A percentile compares a stretch with the other conserved stretches of the same genome.
These are phyloP conservation scores for Tipula unca DNA, from an alignment of 2,888 invertebrate species.

Conservation along the genomic window DNA sequence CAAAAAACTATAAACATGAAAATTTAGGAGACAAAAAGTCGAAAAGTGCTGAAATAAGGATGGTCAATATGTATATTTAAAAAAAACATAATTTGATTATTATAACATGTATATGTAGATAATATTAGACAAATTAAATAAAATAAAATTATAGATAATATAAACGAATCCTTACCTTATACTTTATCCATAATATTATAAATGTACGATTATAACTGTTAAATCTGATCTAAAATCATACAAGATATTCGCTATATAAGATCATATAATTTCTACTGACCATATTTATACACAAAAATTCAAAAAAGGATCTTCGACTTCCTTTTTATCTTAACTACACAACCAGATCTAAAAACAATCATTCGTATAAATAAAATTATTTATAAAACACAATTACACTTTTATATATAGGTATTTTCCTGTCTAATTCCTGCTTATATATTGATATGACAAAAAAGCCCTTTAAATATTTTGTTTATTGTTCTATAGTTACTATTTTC, in stretches of 20 bases:
- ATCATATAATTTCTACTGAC: background rate
- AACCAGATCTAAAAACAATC: background rate
- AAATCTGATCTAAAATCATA: background rate
- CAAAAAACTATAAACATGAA: no score
- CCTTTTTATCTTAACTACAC: background rate
- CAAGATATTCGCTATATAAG: background rate
- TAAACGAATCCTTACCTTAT: background rate
- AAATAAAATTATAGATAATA: background rate
- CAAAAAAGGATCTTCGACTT: background rate
- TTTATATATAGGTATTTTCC: background rate
- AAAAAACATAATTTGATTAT: background rate
- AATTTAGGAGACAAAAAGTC: no score
- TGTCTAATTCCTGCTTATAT: background rate
- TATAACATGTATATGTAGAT: background rate
- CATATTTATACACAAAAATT: background rate
- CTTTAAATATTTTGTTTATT: background rate
- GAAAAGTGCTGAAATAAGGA: no score
- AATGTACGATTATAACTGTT: background rate
- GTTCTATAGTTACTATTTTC: background rate
- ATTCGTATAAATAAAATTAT: background rate
- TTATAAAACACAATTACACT: background rate
- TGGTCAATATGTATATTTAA: no score
- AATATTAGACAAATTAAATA: background rate
- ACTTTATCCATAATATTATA: background rate
- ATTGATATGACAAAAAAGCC: background rate